phyloP scores from a whole-genome alignment of 2,113 vertebrate species.

The Mesocricetus auratus region DNA sequence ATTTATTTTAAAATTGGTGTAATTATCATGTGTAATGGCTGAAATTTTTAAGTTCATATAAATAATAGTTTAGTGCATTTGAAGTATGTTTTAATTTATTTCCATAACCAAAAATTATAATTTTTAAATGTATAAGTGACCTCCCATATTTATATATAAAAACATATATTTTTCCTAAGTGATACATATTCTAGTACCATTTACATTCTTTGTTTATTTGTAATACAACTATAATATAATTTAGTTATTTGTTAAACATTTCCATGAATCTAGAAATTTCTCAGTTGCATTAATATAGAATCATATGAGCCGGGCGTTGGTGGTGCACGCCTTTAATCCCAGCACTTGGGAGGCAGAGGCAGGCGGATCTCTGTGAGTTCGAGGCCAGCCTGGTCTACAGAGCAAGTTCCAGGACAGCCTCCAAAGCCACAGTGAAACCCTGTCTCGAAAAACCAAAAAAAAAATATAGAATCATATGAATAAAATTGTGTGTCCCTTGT shows the following conservation, averaged over 20 bases:
- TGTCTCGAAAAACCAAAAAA: too few relatives aligned
- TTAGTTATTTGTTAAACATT: constrained; percentile 43
- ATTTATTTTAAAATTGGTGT: constrained; percentile 68
- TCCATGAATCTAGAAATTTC: constrained; percentile 7
- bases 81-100: constrained; percentile 59
- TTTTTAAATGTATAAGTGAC: constrained; percentile 34
- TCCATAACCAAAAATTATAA: not conserved
- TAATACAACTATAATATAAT: not conserved
- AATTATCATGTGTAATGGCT: constrained; percentile 65
- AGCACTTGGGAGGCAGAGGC: too few relatives aligned
- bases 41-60: constrained; percentile 60
- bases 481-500: not conserved
- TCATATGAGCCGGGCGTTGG: too few relatives aligned
- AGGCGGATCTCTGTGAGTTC: too few relatives aligned
- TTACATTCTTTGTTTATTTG: not conserved
- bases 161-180: constrained; percentile 49
- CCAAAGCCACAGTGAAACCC: too few relatives aligned
- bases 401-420: too few relatives aligned
- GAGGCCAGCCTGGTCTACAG: too few relatives aligned
- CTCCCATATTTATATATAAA: not conserved
- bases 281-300: not conserved
- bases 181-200: not conserved
- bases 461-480: not conserved
- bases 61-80: constrained; percentile 1
- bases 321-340: too few relatives aligned